These are phyloP conservation scores for Mormyrops boulengeri DNA, from an alignment of 2,797 vertebrate genomes.

Conservation along the genomic window DNA sequence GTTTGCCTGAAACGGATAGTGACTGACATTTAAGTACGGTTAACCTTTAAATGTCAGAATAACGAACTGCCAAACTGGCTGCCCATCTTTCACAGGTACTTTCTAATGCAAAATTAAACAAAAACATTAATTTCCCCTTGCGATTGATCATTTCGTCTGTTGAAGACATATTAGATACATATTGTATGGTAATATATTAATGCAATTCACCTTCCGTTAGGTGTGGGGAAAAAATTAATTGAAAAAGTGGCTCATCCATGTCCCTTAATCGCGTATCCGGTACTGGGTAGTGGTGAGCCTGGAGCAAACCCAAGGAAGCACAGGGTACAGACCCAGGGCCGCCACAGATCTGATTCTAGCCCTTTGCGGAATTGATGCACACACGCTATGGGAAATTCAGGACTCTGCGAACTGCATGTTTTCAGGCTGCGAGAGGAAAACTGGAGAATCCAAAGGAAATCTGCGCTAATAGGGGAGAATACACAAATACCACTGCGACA, in stretches of 20 bases:
- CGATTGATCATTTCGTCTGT: background rate
- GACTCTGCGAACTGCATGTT: background rate
- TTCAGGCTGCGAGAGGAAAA: background rate
- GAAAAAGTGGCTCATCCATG: background rate
- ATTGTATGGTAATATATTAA: background rate
- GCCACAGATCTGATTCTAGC: background rate
- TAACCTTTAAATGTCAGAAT: conserved; percentile 69
- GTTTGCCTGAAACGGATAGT: conserved; percentile 55
- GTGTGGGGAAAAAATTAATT: background rate
- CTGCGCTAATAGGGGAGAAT: background rate
- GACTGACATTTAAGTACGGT: conserved; percentile 61
- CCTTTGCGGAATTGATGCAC: background rate
- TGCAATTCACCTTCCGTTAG: background rate
- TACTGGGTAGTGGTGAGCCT: background rate
- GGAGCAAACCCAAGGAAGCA: background rate
- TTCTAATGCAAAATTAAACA: conserved; percentile 45
- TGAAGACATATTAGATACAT: background rate
- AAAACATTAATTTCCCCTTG: conserved; percentile 33
- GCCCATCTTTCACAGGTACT: conserved; percentile 40
- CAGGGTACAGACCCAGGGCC: background rate
- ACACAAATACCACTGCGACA: background rate
- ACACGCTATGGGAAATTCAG: background rate
- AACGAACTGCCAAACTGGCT: conserved; percentile 44
- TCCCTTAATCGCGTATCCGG: background rate
- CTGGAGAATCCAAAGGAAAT: background rate